Evolutionary conservation across 1,140 invertebrate genomes (phyloP), one percentile per base, ranked within the genome.

Genomic region (Pseudoatta argentina): DNA sequence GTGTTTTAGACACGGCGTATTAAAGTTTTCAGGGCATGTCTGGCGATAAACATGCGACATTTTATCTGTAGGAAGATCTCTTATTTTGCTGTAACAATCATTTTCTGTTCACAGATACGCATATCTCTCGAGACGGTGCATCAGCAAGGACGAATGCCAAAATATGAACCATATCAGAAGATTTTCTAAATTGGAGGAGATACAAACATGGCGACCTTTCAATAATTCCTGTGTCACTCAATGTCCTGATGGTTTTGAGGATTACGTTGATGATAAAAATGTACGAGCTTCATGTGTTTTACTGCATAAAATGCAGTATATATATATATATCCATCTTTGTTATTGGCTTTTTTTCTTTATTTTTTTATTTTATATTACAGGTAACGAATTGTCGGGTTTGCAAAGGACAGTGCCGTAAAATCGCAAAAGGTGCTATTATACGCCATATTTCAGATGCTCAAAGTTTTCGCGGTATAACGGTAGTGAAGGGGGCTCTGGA

Each of bases 401-500:
- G 94, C 63, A 66, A 77, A 53, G 91, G 87, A 3, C 81, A 57
- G 12, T 95, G 95, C 82, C 92, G 91, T 0, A 95, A 94, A 95
- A 94, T 94, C 16, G 95, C 95, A 75, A 59, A 73, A 21, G 94
- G 95, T 0, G 92, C 89, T 5, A 89, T 91, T 24, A 92, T 94
- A 61, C 89, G 91, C 16, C 91, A 93, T 67, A 93, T 94, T 18
- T 92, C 93, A 5, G 93, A 94, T 72, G 89, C 91, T 0, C 93
- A 94, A 48, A 81, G n/a, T 12, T 93, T 92, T 76, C 91, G 94
- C 34, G 96, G 96, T 3, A 97, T 96, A 85, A 97, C 96, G 7
- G 93, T 96, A 24, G 96, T 97, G 59, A 94, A 95, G 61, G 97
- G 97, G 2, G 93, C 94, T 53, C 92, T 97, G 3, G 96, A 96